Percentiles rank a stretch among this genome's conserved stretches.
Conservation (phyloP, 2,797 vertebrate genomes). For the Coregonus ussuriensis region DNA sequence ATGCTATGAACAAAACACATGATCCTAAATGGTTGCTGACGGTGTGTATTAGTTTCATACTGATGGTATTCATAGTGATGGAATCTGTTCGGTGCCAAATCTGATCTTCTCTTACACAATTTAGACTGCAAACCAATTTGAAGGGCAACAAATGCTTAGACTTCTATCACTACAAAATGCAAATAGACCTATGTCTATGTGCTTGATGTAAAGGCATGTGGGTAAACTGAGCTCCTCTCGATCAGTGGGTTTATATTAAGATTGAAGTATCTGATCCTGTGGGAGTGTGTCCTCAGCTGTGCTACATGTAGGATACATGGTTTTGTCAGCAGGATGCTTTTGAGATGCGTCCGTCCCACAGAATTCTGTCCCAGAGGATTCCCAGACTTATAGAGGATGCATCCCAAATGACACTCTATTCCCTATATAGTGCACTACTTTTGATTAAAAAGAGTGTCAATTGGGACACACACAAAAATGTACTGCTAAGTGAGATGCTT, state of each 20-base stretch:
- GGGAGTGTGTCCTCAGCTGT: not conserved
- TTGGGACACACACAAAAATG: not conserved
- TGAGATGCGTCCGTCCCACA: not conserved
- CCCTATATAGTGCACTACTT: not conserved
- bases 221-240: not conserved
- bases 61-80: not conserved
- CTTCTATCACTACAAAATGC: not conserved
- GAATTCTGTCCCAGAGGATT: not conserved
- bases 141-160: not conserved
- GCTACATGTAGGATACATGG: not conserved
- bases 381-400: not conserved
- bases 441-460: not conserved
- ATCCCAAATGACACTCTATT: not conserved
- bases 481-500: constrained; percentile 35
- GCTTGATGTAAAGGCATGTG: not conserved
- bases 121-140: not conserved
- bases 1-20: not conserved
- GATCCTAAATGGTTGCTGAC: not conserved
- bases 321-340: constrained; percentile 28
- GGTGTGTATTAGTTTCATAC: not conserved
- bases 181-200: not conserved
- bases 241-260: not conserved
- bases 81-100: not conserved
- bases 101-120: not conserved
- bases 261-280: not conserved